phyloP scores from a whole-genome alignment of 2,888 invertebrate genomes.

The Diarsia mendica region DNA sequence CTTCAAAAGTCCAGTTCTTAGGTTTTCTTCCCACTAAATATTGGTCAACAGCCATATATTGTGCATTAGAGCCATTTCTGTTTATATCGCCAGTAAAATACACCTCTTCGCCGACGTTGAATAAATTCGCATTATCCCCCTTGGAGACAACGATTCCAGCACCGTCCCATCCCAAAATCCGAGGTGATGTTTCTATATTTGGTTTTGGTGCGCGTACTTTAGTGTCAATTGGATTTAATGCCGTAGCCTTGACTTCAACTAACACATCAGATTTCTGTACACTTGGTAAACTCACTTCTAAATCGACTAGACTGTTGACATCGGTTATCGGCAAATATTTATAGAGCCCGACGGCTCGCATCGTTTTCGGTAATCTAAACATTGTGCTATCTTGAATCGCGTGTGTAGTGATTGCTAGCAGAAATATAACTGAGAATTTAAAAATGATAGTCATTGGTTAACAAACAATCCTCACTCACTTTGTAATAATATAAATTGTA shows the following conservation, averaged over 20 bases:
- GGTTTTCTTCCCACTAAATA: conserved; percentile 81
- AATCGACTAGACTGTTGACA: conserved; percentile 79
- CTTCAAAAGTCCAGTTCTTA: conserved; percentile 80
- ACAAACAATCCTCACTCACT: conserved; percentile 18
- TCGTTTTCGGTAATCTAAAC: conserved; percentile 78
- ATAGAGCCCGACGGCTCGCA: conserved; percentile 85
- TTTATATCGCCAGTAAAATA: conserved; percentile 81
- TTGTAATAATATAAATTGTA: conserved; percentile 1
- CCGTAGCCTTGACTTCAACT: conserved; percentile 83
- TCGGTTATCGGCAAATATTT: conserved; percentile 85
- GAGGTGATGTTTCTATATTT: conserved; percentile 74
- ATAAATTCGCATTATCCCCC: conserved; percentile 74
- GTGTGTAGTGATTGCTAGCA: conserved; percentile 31
- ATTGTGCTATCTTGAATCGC: conserved; percentile 52
- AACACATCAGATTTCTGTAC: conserved; percentile 78
- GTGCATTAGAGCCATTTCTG: conserved; percentile 82
- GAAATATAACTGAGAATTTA: conserved; percentile 39
- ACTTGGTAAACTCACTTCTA: conserved; percentile 79
- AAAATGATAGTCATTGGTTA: conserved; percentile 25
- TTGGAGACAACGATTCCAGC: conserved; percentile 81
- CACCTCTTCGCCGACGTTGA: conserved; percentile 83
- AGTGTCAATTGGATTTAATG: conserved; percentile 85
- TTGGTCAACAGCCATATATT: conserved; percentile 82
- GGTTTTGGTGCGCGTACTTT: conserved; percentile 83
- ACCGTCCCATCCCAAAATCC: conserved; percentile 85